Evolutionary conservation across 2,797 vertebrate species (phyloP), one percentile per base, ranked within the genome.

Genomic region (Lagorchestes hirsutus): DNA sequence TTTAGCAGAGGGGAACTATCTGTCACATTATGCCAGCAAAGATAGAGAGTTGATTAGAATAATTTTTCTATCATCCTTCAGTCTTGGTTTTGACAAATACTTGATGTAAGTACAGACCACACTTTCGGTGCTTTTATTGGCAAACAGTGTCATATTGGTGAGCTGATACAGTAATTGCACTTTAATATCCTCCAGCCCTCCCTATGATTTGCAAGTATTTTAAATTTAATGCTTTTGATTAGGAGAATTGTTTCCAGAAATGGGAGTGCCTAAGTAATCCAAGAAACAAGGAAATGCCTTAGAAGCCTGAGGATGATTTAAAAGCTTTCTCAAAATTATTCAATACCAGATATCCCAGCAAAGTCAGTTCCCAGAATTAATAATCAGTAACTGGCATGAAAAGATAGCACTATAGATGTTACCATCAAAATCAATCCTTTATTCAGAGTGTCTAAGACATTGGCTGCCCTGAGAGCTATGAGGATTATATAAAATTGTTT

Each of bases 221-320:
- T 97, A 94, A 91, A 95, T 97, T 67, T 97, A 97, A 96, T 95
- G 95, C 57, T 94, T 97, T 97, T 95, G 96, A 96, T 90, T 91
- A 97, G 56, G 59, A 90, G 67, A 82, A n/a, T 90, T 58, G 92
- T 95, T 98, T 97, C 95, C 95, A 98, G 97, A 97, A 97, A 97
- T 97, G 91, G 93, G 82, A 50, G 94, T 94, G 92, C 91, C 94
- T 95, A 96, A 97, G 95, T 94, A 98, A 97, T 96, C 90, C 92
- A 97, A 97, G 95, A 97, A 97, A 97, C 24, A 97, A 95, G 96
- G 90, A 97, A 97, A 97, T 97, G 96, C 46, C 62, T 95, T 95
- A 58, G 90, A 96, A 97, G 96, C 95, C 55, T 94, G 54, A 28
- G 56, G 50, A 82, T 95, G 96, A 94, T 96, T 96, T 98, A 97